Percentiles rank a stretch among this genome's conserved stretches.
These are phyloP conservation scores for Phrynosoma platyrhinos DNA, from an alignment of 2,113 vertebrate genomes.

Conservation along the genomic window DNA sequence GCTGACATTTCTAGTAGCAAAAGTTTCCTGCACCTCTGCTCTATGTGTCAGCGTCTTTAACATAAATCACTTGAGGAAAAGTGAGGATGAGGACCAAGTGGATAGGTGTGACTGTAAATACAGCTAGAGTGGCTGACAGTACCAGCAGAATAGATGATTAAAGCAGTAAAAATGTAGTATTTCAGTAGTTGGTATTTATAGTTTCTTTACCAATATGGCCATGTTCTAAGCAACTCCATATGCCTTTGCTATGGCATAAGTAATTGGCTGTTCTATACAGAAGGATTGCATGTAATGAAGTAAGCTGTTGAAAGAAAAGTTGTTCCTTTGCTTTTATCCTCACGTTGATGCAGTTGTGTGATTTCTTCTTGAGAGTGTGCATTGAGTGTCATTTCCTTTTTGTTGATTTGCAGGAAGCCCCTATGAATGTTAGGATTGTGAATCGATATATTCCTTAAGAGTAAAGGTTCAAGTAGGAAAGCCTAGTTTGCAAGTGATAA, in stretches of 20 bases:
- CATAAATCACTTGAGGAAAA: slow-evolving; percentile 42
- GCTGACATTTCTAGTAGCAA: slow-evolving; percentile 26
- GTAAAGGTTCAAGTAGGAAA: slow-evolving; percentile 11
- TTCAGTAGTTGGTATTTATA: slow-evolving; percentile 66
- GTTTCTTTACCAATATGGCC: slow-evolving; percentile 48
- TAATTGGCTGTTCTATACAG: slow-evolving; percentile 50
- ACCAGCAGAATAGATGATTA: slow-evolving; percentile 47
- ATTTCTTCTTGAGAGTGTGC: slow-evolving; percentile 54
- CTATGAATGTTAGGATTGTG: slow-evolving; percentile 54
- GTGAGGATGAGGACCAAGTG: slow-evolving; percentile 42
- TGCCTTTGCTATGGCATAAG: slow-evolving; percentile 61
- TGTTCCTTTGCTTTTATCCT: slow-evolving; percentile 76
- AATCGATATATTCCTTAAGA: slow-evolving; percentile 55
- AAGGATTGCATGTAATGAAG: slow-evolving; percentile 65
- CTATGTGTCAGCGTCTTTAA: slow-evolving; percentile 18
- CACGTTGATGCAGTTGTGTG: slow-evolving; percentile 61
- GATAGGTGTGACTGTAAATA: slow-evolving; percentile 5
- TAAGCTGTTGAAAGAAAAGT: slow-evolving; percentile 76
- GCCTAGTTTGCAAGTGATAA: slow-evolving; percentile 31
- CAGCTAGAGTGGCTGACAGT: slow-evolving; percentile 34
- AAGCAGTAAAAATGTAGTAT: slow-evolving; percentile 54
- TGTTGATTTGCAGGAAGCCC: slow-evolving; percentile 55
- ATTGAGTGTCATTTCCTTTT: slow-evolving; percentile 71
- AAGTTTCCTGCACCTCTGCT: slow-evolving; percentile 18
- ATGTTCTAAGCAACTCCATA: slow-evolving; percentile 71